These are phyloP conservation scores for Ispidina picta DNA, from an alignment of 2,797 vertebrate species.

Conservation along the genomic window DNA sequence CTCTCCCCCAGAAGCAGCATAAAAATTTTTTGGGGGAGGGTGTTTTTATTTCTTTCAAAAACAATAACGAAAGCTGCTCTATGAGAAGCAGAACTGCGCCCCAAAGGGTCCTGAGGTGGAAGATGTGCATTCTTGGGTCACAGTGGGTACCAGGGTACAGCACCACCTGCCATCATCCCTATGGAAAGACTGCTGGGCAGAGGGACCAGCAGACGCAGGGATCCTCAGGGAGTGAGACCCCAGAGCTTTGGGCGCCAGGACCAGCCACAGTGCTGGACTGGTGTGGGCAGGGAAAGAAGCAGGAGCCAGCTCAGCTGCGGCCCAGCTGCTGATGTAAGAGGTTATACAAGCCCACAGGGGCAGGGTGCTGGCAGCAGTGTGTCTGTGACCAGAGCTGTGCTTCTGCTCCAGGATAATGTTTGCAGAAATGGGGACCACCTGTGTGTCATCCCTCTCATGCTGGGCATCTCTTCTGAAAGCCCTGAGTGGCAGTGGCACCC, in stretches of 20 bases:
- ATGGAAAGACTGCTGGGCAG: neutral
- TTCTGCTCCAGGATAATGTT: neutral
- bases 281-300: neutral
- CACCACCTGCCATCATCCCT: neutral
- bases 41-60: neutral
- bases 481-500: neutral
- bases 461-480: neutral
- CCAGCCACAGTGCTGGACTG: accelerated
- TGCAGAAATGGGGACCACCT: neutral
- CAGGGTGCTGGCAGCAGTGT: neutral
- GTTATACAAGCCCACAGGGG: neutral
- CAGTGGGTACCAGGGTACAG: neutral
- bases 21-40: neutral
- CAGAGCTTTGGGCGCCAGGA: accelerated
- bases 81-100: neutral
- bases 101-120: neutral
- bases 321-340: neutral
- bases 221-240: neutral
- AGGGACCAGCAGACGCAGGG: neutral
- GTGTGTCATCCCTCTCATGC: too few relatives aligned
- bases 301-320: neutral
- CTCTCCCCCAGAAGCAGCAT: neutral
- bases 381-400: neutral
- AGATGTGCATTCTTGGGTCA: neutral
- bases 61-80: neutral